These are phyloP conservation scores for Bubo scandiacus DNA, from an alignment of 2,113 vertebrate species.

Conservation along the genomic window DNA sequence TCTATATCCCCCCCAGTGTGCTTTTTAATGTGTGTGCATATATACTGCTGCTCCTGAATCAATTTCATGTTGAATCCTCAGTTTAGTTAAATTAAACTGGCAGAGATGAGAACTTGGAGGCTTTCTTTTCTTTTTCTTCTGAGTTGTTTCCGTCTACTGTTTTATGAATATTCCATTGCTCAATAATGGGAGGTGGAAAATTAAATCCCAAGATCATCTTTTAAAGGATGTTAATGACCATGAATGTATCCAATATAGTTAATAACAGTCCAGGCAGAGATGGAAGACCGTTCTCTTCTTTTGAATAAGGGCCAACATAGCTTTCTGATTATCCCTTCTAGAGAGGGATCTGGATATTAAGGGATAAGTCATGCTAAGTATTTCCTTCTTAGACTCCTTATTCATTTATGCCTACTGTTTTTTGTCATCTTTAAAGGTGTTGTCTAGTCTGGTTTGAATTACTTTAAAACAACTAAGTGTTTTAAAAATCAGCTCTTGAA, in stretches of 20 bases:
- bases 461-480: constrained; percentile 13
- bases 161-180: constrained; percentile 52
- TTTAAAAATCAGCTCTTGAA: not conserved
- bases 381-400: constrained; percentile 43
- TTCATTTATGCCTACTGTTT: constrained; percentile 19
- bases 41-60: not conserved
- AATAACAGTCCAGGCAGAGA: constrained; percentile 25
- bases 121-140: not conserved
- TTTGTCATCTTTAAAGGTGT: constrained; percentile 61
- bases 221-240: constrained; percentile 38
- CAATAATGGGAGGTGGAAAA: constrained; percentile 49
- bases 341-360: constrained; percentile 43
- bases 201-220: constrained; percentile 28
- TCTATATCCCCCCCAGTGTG: not conserved
- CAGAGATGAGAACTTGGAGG: not conserved
- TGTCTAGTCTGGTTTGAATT: constrained; percentile 48
- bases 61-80: not conserved
- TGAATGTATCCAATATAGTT: constrained; percentile 40
- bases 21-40: not conserved
- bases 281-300: constrained; percentile 8
- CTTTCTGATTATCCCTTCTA: constrained; percentile 54
- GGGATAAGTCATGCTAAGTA: constrained; percentile 28
- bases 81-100: constrained; percentile 10
- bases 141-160: not conserved
- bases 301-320: constrained; percentile 34